Base-by-base conservation (phyloP, 2,797 vertebrate genomes). In the Danio tinwini region DNA sequence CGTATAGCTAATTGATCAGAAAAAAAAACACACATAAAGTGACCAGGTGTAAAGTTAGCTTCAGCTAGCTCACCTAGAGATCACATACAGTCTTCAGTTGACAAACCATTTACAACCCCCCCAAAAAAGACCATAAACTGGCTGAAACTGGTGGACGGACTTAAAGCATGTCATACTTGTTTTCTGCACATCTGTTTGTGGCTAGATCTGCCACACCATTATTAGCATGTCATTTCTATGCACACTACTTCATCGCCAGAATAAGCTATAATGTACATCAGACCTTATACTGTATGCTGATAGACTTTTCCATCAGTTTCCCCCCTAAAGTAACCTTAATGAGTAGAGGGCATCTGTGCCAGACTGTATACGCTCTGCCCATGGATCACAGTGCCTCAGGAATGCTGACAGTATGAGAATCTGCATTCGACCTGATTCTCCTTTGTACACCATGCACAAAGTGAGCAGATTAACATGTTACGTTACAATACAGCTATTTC, bases 351-450 rank as follows among this genome's bases (percentile, higher is more conserved):
- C 44, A 74, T 74, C 55, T 37, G 71, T 37, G 71, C 10, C 45
- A 45, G 56, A n/a, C 44, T 3, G 19, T 37, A 14, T 14, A 72
- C 49, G 53, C 52, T 10, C 14, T 47, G 17, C 39, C 14, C 53
- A 14, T 58, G 52, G 53, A 73, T 56, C 52, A 73, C 8, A 45
- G 19, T 62, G 44, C 44, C 16, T 62, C 21, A 14, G 72, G 56
- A 74, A 74, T 58, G 52, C 40, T 77, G 63, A 47, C 52, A 13
- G 39, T 50, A 74, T 19, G 29, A 49, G 16, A 58, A 45, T 65
- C 12, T 67, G 61, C 40, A 45, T 29, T 29, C 21, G 2, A 47
- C 19, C 62, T 45, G 19, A 9, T 76, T 76, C 62, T 65, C 39
- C 12, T 64, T 75, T 44, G 3, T 44, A 56, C 29, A 29, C 50